A percentile compares a stretch with the other conserved stretches of the same genome.
Conservation (phyloP, 1,140 invertebrate species). For the Heliconius eleuchia region DNA sequence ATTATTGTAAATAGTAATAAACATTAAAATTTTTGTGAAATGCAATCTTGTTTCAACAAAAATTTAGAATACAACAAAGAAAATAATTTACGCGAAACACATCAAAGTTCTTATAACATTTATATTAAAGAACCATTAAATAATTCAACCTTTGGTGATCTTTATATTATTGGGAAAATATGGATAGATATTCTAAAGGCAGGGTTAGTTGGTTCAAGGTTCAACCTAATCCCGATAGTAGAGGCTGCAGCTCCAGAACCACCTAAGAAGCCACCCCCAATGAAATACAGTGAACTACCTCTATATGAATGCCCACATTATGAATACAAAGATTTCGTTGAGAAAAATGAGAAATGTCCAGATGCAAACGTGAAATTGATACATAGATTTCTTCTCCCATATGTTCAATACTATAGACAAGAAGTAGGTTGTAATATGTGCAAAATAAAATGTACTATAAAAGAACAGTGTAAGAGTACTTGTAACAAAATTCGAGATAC, state of each 20-base stretch:
- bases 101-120: not conserved
- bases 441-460: conserved; percentile 34
- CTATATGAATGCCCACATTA: conserved; percentile 61
- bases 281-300: conserved; percentile 66
- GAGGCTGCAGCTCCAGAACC: conserved; percentile 43
- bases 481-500: conserved; percentile 23
- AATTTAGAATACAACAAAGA: not conserved
- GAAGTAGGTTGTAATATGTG: conserved; percentile 20
- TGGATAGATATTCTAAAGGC: conserved; percentile 55
- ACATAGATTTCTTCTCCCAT: conserved; percentile 50
- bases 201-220: conserved; percentile 48
- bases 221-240: conserved; percentile 51
- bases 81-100: not conserved
- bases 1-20: conserved; percentile 10
- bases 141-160: conserved; percentile 29
- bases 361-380: conserved; percentile 50
- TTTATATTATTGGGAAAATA: conserved; percentile 55
- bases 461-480: conserved; percentile 3
- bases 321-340: conserved; percentile 58
- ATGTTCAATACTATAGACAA: conserved; percentile 45
- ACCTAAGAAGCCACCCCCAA: conserved; percentile 54
- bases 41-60: conserved; percentile 11
- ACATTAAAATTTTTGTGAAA: not conserved
- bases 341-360: conserved; percentile 49
- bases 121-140: not conserved